phyloP scores from a whole-genome alignment of 2,113 vertebrate species.

The Bungarus multicinctus region DNA sequence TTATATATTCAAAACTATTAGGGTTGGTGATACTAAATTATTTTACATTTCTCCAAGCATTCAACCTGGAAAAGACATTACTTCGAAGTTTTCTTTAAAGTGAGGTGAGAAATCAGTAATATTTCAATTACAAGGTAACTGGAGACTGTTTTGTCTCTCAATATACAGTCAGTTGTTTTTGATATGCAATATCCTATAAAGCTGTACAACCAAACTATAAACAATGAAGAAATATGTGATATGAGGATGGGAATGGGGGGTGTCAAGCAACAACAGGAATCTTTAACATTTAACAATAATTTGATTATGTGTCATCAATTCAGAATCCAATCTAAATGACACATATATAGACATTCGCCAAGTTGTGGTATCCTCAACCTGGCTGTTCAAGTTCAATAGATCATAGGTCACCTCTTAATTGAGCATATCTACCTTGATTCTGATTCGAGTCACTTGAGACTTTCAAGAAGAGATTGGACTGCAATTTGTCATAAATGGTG shows the following conservation, averaged over 20 bases:
- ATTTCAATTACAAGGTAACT: neutral
- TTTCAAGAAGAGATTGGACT: too few relatives aligned
- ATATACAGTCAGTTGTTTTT: neutral
- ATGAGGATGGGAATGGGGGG: neutral
- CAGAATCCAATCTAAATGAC: neutral
- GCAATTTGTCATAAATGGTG: too few relatives aligned
- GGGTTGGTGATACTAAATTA: neutral
- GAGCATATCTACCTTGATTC: neutral
- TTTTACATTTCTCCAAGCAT: neutral
- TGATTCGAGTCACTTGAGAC: too few relatives aligned
- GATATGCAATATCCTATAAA: neutral
- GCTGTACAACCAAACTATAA: neutral
- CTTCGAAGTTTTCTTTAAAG: neutral
- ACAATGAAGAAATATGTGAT: neutral
- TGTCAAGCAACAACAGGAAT: neutral
- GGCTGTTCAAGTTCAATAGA: neutral
- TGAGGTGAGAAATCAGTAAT: neutral
- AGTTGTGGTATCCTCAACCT: neutral
- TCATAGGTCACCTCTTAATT: neutral
- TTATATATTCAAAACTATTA: neutral
- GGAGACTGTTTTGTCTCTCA: neutral
- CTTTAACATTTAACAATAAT: neutral
- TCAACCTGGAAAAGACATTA: neutral
- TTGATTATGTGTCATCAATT: neutral
- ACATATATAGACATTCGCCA: neutral